Evolutionary conservation across 1,140 invertebrate genomes (phyloP).

Genomic region (Hyphantria cunea): DNA sequence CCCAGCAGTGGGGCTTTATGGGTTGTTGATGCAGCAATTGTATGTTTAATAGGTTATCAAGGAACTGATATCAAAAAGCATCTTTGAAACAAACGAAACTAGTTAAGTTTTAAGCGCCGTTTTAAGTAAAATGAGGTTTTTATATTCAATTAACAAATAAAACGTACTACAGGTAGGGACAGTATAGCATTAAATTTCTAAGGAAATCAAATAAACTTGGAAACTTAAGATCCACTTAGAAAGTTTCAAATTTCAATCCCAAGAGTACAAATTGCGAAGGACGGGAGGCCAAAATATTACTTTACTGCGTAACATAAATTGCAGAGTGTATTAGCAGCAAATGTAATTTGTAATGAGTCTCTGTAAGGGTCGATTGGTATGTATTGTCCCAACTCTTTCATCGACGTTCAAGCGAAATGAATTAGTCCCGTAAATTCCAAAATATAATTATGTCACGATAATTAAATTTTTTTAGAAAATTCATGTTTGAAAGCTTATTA

Average conservation of each 20-base stretch:
- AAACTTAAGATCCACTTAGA: conserved; percentile 24
- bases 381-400: not conserved
- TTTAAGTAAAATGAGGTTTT: conserved; percentile 18
- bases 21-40: no score
- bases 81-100: not conserved
- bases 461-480: no score
- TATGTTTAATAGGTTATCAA: no score
- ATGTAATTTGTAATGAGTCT: conserved; percentile 8
- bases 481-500: no score
- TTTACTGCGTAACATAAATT: conserved; percentile 15
- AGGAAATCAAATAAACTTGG: conserved; percentile 23
- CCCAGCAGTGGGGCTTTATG: no score
- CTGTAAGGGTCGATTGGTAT: conserved; percentile 5
- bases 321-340: conserved; percentile 1
- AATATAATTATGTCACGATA: no score
- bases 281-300: conserved; percentile 18
- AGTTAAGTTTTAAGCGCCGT: conserved; percentile 11
- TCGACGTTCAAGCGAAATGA: not conserved
- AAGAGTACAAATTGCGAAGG: conserved; percentile 4
- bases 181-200: conserved; percentile 11
- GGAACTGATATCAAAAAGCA: conserved; percentile 10
- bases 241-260: conserved; percentile 21
- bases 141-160: conserved; percentile 10
- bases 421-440: no score
- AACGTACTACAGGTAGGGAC: not conserved